Evolutionary conservation across 2,888 invertebrate genomes (phyloP), one percentile per base, ranked within the genome.

Genomic region (Dione vanillae): DNA sequence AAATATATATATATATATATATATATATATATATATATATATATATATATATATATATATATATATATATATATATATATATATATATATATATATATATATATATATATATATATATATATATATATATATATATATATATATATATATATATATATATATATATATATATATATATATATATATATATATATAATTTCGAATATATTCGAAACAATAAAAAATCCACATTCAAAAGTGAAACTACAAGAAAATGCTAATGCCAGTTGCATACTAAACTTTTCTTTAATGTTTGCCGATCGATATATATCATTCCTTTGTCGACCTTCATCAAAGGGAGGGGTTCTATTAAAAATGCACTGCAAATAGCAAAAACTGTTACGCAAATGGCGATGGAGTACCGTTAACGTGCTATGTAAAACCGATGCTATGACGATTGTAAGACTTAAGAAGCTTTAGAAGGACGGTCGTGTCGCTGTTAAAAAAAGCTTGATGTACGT

Each of bases 321-420:
- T 49, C 59, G 43, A 41, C 64, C 72, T 69, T 65, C 78, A 54
- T 83, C 82, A 85, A 85, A 78, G 78, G 79, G 77, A n/a, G 70
- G 70, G 70, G 70, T 75, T 74, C 76, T 81, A 77, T 79, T 78
- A 79, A 78, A 78, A 81, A 79, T 79, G 75, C 77, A 83, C 78
- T 81, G 78, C 80, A 80, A 80, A 84, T 82, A 79, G 85, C 83
- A 85, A 84, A 86, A 86, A 86, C 67, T 75, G 80, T 87, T 87
- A 83, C 86, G 84, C 84, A 87, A 88, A 78, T 74, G 76, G 76
- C 73, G 74, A 76, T 75, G 78, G 74, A 49, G 73, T 78, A 76
- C 87, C 85, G 87, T 84, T 85, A 83, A 73, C 66, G 61, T 47
- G 14, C 68, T 66, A 64, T 73, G 69, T 52, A 67, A 45, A 72